These are phyloP conservation scores for Drosophila kohkoa DNA, from an alignment of 1,140 invertebrate genomes.

Conservation along the genomic window DNA sequence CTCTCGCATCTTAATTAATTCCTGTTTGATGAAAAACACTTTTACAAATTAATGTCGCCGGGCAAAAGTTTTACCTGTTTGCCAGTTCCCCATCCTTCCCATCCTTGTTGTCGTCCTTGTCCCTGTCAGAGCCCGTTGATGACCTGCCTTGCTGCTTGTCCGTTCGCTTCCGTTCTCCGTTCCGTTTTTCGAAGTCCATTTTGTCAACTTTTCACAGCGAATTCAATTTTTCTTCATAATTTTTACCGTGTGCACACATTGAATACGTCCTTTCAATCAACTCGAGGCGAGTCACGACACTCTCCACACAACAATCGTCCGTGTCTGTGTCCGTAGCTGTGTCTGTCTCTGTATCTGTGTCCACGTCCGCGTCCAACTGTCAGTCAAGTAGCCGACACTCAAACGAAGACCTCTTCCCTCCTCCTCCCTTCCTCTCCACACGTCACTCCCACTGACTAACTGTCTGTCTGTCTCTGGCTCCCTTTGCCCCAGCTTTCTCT, in stretches of 20 bases:
- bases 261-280: conserved; percentile 81
- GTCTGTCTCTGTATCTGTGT: conserved; percentile 9
- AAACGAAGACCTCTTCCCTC: conserved; percentile 8
- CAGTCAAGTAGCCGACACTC: conserved; percentile 74
- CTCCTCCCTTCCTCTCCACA: conserved; percentile 41
- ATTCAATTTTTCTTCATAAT: conserved; percentile 78
- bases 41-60: conserved; percentile 78
- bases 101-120: neutral
- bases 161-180: too few relatives aligned
- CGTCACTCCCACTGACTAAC: conserved; percentile 55
- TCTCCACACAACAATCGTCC: conserved; percentile 54
- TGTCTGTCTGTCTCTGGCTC: conserved; percentile 48
- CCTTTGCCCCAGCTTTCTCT: neutral
- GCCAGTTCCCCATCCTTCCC: conserved; percentile 20
- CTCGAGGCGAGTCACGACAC: conserved; percentile 30
- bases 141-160: conserved; percentile 22
- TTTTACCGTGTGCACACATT: conserved; percentile 67
- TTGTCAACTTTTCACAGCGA: conserved; percentile 78
- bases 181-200: conserved; percentile 58
- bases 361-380: conserved; percentile 69
- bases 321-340: conserved; percentile 4
- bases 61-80: conserved; percentile 76
- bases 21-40: conserved; percentile 82
- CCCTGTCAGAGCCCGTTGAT: conserved; percentile 54
- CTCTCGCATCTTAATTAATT: conserved; percentile 76